Evolutionary conservation across 2,888 invertebrate species (phyloP), one percentile per base, ranked within the genome.

Genomic region (Drosophila anomalipes): DNA sequence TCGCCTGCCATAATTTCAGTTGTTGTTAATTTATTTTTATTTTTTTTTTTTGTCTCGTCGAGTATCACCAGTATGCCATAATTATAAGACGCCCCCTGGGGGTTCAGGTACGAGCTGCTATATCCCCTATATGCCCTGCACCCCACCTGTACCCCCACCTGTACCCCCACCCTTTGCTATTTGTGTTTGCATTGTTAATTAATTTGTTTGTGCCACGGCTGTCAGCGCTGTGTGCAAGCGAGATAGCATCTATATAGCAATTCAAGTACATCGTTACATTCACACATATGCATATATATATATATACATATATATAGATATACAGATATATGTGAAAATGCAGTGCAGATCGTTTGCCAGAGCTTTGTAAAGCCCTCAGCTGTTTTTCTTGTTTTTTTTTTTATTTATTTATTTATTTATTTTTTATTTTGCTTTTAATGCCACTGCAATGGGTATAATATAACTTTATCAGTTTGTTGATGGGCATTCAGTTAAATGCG

Each of bases 131-230:
- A 37, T 19, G 4, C 28, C 39, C 39, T 4, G 35, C 28, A 37
- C 22, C 12, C 44, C 52, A 32, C 53, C 33, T 53, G 12, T 47
- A 35, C 44, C 22, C 12, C 44, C 52, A 32, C 53, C 33, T 53
- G 12, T 47, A 35, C 44, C 32, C 52, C 30, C 4, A n/a, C 41
- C n/a, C 7, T 19, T 41, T 28, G 14, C 49, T 19, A 10, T 57
- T 30, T 56, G 52, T 78, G 75, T 78, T 78, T 82, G 89, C 86
- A 84, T 89, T 86, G 89, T 89, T 86, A 86, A 86, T 86, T 86
- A 86, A 86, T 89, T 86, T 86, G 84, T 86, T 84, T 84, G 81
- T 86, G 79, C 79, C 78, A 41, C 37, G 32, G 52, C 47, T 53
- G 74, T 52, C 59, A 54, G 30, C 59, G 37, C 16, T 30, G 59